These are phyloP conservation scores for Saturnia pavonia DNA, from an alignment of 2,888 invertebrate genomes.

Conservation along the genomic window DNA sequence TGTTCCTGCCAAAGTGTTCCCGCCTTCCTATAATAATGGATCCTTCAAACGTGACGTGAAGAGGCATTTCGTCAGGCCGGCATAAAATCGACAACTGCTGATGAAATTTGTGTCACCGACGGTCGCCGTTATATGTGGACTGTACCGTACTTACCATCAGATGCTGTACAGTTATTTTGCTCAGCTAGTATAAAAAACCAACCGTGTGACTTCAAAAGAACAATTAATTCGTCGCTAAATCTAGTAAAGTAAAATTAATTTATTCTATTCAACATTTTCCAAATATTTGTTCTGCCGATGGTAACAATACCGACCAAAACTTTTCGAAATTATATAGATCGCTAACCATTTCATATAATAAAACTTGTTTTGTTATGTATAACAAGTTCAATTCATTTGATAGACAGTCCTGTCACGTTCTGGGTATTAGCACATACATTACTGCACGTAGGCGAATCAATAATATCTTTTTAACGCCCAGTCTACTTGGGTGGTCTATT, in stretches of 20 bases:
- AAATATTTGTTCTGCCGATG: background rate
- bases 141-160: no score
- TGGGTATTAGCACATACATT: conserved; percentile 16
- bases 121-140: no score
- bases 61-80: no score
- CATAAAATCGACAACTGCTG: no score
- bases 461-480: background rate
- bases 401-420: conserved; percentile 15
- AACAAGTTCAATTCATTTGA: background rate
- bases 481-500: conserved; percentile 17
- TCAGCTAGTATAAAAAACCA: no score
- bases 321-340: background rate
- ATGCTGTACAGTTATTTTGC: no score
- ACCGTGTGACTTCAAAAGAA: background rate
- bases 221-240: background rate
- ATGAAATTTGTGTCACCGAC: no score
- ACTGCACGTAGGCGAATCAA: conserved; percentile 12
- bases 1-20: no score
- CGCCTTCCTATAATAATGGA: no score
- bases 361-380: background rate
- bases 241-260: background rate
- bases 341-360: background rate
- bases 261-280: background rate
- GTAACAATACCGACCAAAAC: background rate
- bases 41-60: no score